Percentiles rank a stretch among this genome's conserved stretches.
Conservation (phyloP, 2,888 invertebrate species). For the Antitype chi region DNA sequence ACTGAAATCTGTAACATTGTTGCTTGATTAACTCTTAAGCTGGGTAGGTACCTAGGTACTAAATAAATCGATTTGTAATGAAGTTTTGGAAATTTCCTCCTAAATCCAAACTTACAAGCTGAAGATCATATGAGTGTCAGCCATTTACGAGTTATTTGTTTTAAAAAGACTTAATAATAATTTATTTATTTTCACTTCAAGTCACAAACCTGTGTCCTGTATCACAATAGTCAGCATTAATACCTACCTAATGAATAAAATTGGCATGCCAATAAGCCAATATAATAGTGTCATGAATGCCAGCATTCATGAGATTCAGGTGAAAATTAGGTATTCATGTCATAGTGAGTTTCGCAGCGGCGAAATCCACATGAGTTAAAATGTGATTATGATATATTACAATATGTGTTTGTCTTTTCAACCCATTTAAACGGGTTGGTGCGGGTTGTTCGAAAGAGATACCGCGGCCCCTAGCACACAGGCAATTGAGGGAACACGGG, state of each 20-base stretch:
- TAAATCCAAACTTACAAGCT: neutral
- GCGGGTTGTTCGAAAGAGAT: too few relatives aligned
- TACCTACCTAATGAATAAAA: neutral
- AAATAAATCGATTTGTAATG: neutral
- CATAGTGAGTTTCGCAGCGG: neutral
- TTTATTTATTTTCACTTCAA: too few relatives aligned
- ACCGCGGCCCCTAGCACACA: too few relatives aligned
- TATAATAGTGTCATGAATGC: constrained; percentile 9
- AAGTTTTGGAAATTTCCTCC: neutral
- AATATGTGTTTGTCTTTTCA: neutral
- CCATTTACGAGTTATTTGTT: neutral
- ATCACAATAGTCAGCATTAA: too few relatives aligned
- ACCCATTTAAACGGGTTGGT: neutral
- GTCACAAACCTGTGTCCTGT: too few relatives aligned
- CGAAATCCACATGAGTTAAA: constrained; percentile 1
- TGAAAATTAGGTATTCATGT: constrained; percentile 21
- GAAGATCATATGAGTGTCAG: neutral
- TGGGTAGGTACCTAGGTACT: neutral
- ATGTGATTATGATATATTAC: neutral
- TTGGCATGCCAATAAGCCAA: constrained; percentile 11
- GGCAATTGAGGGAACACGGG: too few relatives aligned
- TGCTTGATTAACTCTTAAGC: neutral
- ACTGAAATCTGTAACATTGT: neutral
- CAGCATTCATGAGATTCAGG: constrained; percentile 8
- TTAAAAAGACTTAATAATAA: neutral